phyloP scores from a whole-genome alignment of 2,113 vertebrate genomes.

The Phaethornis superciliosus region DNA sequence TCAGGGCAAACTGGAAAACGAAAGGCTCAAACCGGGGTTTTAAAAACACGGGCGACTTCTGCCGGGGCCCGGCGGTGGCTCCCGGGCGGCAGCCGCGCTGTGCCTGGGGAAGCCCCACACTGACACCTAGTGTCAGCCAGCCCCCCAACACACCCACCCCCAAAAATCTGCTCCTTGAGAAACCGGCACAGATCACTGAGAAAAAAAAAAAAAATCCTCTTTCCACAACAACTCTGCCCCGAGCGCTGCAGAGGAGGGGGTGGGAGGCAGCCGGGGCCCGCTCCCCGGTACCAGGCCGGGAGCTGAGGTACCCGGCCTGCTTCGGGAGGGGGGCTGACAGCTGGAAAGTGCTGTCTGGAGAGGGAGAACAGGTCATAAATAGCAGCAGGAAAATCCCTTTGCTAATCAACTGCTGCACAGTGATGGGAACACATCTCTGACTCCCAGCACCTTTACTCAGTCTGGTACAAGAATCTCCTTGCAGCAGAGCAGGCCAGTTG shows the following conservation, averaged over 20 bases:
- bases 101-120: not conserved
- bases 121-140: slow-evolving; percentile 27
- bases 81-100: no score
- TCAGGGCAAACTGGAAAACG: rapidly evolving
- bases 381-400: not conserved
- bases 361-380: rapidly evolving
- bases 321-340: rapidly evolving
- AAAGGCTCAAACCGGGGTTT: not conserved
- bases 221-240: rapidly evolving
- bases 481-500: not conserved
- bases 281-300: no score
- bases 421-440: rapidly evolving
- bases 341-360: rapidly evolving
- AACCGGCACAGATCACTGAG: rapidly evolving
- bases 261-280: no score
- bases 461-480: rapidly evolving
- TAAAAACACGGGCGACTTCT: no score
- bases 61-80: no score
- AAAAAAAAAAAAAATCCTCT: not conserved
- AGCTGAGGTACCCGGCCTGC: rapidly evolving
- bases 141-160: not conserved
- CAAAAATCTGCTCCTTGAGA: no score
- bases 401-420: not conserved
- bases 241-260: rapidly evolving
- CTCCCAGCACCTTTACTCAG: rapidly evolving